Base-by-base conservation (phyloP, 2,888 invertebrate species). In the Nymphalis c-album region DNA sequence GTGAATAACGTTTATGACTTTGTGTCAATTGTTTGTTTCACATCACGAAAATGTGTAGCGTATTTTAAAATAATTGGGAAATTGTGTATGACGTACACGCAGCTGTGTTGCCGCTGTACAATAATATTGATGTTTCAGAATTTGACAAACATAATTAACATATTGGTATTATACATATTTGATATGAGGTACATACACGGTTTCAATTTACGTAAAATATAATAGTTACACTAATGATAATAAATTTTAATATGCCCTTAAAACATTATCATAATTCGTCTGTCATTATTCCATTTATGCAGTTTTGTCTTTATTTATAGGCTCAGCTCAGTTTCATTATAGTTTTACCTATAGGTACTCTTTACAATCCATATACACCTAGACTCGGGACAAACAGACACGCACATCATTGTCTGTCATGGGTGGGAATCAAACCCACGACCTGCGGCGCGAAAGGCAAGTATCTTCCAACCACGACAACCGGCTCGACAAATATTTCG, bases 11-110 rank as follows among this genome's bases (percentile, higher is more conserved):
- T 66, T 72, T 67, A 71, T 68, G 69, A 66, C 65, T 67, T 62
- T 58, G 46, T 68, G 70, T 72, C 70, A 63, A 71, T 69, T 67
- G 71, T 71, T 73, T 70, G 60, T 64, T 60, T 31, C 62, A 48
- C 65, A 61, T 66, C 68, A 64, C 60, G 45, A 55, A 51, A 60
- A 40, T 67, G 53, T 63, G 48, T 60, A 26, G 46, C 46, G 45
- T 40, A 63, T 64, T 71, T 61, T 47, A 64, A 62, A 61, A 50
- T 57, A 48, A 60, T 59, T 40, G 47, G 47, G 31, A 60, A 48
- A 64, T 58, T 55, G 60, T 26, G 40, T 20, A 46, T 47, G 53
- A 55, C 57, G 60, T 51, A 63, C 48, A 18, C 40, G 40, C 40
- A 18, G 40, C 18, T n/a, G 57, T 57, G 35, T 22, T 35, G 57